Conservation (phyloP, 2,888 invertebrate species). For the Boloria euphrosyne region DNA sequence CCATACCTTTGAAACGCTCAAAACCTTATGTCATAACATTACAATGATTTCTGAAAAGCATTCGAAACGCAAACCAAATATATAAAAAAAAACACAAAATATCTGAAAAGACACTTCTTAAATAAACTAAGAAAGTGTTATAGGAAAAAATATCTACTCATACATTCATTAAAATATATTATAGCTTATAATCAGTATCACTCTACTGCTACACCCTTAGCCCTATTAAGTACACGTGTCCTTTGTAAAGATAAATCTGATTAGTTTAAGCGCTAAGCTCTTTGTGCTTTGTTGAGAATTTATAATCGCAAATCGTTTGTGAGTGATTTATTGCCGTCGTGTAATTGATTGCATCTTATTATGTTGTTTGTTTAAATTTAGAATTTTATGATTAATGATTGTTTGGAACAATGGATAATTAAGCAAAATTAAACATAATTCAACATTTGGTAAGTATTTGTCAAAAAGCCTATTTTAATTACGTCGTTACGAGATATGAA, state of each 20-base stretch:
- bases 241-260: slow-evolving; percentile 57
- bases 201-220: slow-evolving; percentile 12
- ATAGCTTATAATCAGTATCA: not conserved
- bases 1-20: no score
- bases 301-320: slow-evolving; percentile 66
- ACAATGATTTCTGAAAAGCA: no score
- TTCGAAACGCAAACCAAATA: no score
- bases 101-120: no score
- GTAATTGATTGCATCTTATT: slow-evolving; percentile 52
- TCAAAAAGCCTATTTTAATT: no score
- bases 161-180: not conserved
- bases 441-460: not conserved
- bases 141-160: no score
- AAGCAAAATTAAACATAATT: not conserved
- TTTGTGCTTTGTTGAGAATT: slow-evolving; percentile 29
- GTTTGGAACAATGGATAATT: slow-evolving; percentile 17
- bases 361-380: slow-evolving; percentile 30
- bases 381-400: slow-evolving; percentile 34
- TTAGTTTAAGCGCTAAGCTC: slow-evolving; percentile 51
- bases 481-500: no score
- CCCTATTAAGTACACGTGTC: slow-evolving; percentile 55
- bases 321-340: slow-evolving; percentile 70
- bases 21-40: no score
- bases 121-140: no score
- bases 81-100: no score